Conservation (phyloP, 1,140 invertebrate species). For the Drosophila mayri region DNA sequence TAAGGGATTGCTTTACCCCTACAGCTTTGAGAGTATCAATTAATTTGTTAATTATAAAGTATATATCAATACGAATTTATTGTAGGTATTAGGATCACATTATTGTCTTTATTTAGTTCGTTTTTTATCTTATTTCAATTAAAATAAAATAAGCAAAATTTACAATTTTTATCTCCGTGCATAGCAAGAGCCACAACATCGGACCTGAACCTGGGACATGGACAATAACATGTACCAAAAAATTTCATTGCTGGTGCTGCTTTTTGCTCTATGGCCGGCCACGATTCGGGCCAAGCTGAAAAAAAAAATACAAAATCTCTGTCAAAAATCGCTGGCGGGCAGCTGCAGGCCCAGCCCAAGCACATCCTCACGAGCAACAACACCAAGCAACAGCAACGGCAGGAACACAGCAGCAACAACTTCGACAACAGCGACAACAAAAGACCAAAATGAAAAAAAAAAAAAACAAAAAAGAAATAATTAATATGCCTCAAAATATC, state of each 20-base stretch:
- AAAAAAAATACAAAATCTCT: constrained; percentile 60
- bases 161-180: background rate
- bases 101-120: background rate
- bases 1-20: background rate
- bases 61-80: background rate
- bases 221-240: constrained; percentile 81
- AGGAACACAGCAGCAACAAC: constrained; percentile 45
- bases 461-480: constrained; percentile 63
- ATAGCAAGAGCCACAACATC: constrained; percentile 45
- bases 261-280: constrained; percentile 51
- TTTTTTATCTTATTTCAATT: background rate
- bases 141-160: no score
- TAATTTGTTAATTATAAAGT: background rate
- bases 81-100: background rate
- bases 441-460: constrained; percentile 44
- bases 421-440: constrained; percentile 68
- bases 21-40: background rate
- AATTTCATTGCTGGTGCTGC: constrained; percentile 77
- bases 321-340: constrained; percentile 78
- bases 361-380: constrained; percentile 74
- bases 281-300: constrained; percentile 60
- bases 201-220: constrained; percentile 71
- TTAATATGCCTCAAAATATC: constrained; percentile 82
- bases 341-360: constrained; percentile 73
- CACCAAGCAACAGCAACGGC: constrained; percentile 39